Percentiles rank a stretch among this genome's conserved stretches.
Evolutionary conservation across 2,888 invertebrate species (phyloP).

Genomic region (Stegophylla sp.): DNA sequence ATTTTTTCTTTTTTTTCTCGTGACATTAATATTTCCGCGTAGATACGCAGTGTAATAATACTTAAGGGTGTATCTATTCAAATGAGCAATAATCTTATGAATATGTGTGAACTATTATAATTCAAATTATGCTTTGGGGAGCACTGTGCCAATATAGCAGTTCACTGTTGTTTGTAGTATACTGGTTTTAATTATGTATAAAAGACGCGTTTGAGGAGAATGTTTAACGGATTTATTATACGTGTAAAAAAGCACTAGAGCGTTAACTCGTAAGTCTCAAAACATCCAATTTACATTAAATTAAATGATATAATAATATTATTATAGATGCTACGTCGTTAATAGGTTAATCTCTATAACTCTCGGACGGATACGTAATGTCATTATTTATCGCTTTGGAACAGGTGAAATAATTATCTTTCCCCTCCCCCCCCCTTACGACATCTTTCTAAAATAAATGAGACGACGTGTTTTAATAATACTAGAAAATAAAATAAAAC

Average conservation of each 20-base stretch:
- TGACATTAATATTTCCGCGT: neutral
- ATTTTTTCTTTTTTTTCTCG: neutral
- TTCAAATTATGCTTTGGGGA: slow-evolving; percentile 16
- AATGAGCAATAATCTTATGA: slow-evolving; percentile 30
- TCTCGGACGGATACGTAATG: neutral
- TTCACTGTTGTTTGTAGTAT: slow-evolving; percentile 9
- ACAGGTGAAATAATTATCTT: no score
- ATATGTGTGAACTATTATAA: slow-evolving; percentile 8
- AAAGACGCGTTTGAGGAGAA: slow-evolving; percentile 25
- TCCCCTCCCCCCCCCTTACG: no score
- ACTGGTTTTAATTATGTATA: slow-evolving; percentile 35
- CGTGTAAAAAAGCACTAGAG: slow-evolving; percentile 22
- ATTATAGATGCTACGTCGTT: neutral
- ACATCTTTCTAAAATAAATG: no score
- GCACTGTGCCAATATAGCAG: slow-evolving; percentile 34
- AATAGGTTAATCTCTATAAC: slow-evolving; percentile 5
- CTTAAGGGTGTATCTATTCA: slow-evolving; percentile 19
- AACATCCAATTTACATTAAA: slow-evolving; percentile 31
- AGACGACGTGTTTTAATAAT: no score
- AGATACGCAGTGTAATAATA: neutral
- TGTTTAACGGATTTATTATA: slow-evolving; percentile 24
- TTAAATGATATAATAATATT: slow-evolving; percentile 16
- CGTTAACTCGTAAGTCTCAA: slow-evolving; percentile 12
- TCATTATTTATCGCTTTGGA: no score
- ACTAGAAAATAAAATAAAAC: no score